phyloP scores from a whole-genome alignment of 2,888 invertebrate species.

The Ariolimax columbianus region DNA sequence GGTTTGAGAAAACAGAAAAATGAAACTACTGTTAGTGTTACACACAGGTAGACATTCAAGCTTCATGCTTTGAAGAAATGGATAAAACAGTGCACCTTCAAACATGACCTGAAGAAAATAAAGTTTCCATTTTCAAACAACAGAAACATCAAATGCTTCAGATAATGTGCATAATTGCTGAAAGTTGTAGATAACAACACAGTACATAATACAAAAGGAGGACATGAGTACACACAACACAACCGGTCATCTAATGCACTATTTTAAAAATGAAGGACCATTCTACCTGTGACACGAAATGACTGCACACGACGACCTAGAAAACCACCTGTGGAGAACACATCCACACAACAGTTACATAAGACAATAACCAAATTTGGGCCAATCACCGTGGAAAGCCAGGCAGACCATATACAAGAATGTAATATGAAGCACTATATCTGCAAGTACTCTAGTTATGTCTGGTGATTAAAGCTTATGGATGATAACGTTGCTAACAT shows the following conservation, averaged over 20 bases:
- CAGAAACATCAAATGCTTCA: not conserved
- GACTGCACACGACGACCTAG: constrained; percentile 58
- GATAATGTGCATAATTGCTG: not conserved
- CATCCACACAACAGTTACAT: constrained; percentile 14
- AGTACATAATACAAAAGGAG: not conserved
- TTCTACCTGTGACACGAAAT: constrained; percentile 63
- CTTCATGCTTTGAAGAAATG: not conserved
- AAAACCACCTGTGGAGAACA: constrained; percentile 59
- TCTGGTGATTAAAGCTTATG: too few relatives aligned
- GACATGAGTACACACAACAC: not conserved
- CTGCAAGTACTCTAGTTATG: not conserved
- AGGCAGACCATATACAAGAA: not conserved
- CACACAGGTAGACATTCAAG: not conserved
- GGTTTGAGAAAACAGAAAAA: not conserved
- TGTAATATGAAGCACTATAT: not conserved
- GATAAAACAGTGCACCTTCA: not conserved
- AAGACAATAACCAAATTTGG: not conserved
- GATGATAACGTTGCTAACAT: too few relatives aligned
- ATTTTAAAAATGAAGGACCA: not conserved
- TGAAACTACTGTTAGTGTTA: not conserved
- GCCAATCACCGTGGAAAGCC: not conserved
- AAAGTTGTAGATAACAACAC: not conserved
- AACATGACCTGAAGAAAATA: not conserved
- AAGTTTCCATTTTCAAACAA: not conserved
- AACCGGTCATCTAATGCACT: constrained; percentile 19